Percentiles rank a stretch among this genome's conserved stretches.
Evolutionary conservation across 2,797 vertebrate species (phyloP).

Genomic region (Calcarius lapponicus): DNA sequence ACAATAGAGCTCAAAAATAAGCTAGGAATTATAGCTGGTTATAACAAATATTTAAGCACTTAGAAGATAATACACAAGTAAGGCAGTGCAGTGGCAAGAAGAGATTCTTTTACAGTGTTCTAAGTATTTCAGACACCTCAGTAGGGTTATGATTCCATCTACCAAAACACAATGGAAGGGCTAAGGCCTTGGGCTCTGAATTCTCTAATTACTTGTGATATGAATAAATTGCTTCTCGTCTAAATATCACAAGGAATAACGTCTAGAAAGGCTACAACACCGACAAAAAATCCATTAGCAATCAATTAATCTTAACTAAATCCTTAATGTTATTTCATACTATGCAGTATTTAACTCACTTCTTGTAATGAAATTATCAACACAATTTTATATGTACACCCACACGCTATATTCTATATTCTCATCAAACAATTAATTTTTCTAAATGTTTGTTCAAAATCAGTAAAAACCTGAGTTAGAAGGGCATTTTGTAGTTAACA

Average conservation of each 20-base stretch:
- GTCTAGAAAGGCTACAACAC: not conserved
- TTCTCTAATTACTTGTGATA: not conserved
- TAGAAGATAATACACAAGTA: not conserved
- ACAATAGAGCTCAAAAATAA: not conserved
- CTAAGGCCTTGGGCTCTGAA: not conserved
- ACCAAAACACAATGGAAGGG: not conserved
- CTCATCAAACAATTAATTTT: not conserved
- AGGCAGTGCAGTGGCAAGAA: not conserved
- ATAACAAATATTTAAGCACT: not conserved
- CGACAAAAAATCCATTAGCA: not conserved
- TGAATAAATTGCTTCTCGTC: not conserved
- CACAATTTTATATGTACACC: accelerated
- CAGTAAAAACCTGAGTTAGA: not conserved
- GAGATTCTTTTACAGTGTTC: not conserved
- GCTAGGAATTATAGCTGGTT: not conserved
- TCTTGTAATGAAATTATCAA: not conserved
- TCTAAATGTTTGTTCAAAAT: not conserved
- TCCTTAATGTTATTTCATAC: not conserved
- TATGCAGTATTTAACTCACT: not conserved
- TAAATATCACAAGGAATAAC: not conserved
- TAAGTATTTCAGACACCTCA: not conserved
- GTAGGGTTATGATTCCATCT: not conserved
- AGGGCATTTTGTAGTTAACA: not conserved
- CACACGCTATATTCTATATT: not conserved
- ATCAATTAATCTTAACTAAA: not conserved